A percentile compares a stretch with the other conserved stretches of the same genome.
These are phyloP conservation scores for Larimichthys crocea DNA, from an alignment of 2,113 vertebrate species.

Conservation along the genomic window DNA sequence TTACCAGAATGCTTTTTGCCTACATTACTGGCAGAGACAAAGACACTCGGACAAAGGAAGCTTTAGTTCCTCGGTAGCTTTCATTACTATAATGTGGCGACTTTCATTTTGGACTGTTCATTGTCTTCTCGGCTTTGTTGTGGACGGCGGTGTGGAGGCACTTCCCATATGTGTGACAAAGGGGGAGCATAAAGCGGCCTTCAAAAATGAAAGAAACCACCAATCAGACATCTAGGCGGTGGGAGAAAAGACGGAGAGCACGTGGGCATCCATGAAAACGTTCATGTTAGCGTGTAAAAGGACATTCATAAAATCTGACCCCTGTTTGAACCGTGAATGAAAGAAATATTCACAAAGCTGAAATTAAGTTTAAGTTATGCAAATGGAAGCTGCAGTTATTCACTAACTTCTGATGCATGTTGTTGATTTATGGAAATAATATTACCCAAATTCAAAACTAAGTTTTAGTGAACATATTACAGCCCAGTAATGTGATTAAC, in stretches of 20 bases:
- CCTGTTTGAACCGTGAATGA: background rate
- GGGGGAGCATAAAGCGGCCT: background rate
- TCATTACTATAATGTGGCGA: background rate
- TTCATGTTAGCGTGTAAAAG: background rate
- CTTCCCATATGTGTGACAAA: background rate
- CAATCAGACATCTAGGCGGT: background rate
- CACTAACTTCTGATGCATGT: background rate
- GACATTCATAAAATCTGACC: background rate
- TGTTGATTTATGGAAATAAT: background rate
- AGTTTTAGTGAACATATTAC: background rate
- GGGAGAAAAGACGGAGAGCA: background rate
- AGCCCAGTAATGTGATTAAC: background rate
- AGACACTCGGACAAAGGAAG: background rate
- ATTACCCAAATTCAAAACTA: background rate
- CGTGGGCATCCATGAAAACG: background rate
- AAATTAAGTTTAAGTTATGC: background rate
- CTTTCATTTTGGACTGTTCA: background rate
- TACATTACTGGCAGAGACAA: background rate
- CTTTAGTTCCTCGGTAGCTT: background rate
- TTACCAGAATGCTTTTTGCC: background rate
- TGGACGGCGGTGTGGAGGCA: accelerated
- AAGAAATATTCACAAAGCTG: background rate
- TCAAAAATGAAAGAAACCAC: background rate
- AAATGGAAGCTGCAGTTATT: background rate
- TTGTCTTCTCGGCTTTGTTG: background rate